Evolutionary conservation across 2,888 invertebrate genomes (phyloP).

Genomic region (Limenitis camilla): DNA sequence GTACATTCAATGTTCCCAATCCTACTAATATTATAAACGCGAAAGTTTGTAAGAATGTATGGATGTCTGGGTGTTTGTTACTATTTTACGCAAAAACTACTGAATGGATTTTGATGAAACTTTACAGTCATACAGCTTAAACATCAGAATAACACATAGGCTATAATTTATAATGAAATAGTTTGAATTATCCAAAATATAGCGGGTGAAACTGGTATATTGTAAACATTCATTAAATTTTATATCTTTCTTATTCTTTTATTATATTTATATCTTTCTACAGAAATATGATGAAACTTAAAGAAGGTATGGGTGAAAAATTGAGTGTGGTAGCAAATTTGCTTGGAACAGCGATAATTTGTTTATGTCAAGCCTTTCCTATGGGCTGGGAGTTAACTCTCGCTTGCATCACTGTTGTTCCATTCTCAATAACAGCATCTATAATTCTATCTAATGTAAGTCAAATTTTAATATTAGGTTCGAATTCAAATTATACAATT

Average conservation of each 20-base stretch:
- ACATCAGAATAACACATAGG: no score
- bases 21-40: no score
- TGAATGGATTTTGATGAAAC: no score
- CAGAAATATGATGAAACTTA: slow-evolving; percentile 84
- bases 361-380: slow-evolving; percentile 81
- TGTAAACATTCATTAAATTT: neutral
- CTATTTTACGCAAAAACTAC: no score
- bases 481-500: no score
- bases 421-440: slow-evolving; percentile 83
- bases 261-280: slow-evolving; percentile 17
- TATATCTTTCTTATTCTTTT: neutral
- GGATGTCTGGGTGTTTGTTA: no score
- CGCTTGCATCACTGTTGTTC: slow-evolving; percentile 84
- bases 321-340: slow-evolving; percentile 83
- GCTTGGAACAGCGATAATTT: slow-evolving; percentile 80
- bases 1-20: slow-evolving; percentile 35
- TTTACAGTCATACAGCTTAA: no score
- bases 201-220: no score
- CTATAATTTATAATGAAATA: no score
- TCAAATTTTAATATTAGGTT: no score
- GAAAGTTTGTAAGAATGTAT: no score
- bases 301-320: slow-evolving; percentile 90
- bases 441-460: slow-evolving; percentile 82
- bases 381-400: slow-evolving; percentile 90
- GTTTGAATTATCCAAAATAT: no score